Conservation (phyloP, 1,140 invertebrate species). For the Ostrea denselamellosa region DNA sequence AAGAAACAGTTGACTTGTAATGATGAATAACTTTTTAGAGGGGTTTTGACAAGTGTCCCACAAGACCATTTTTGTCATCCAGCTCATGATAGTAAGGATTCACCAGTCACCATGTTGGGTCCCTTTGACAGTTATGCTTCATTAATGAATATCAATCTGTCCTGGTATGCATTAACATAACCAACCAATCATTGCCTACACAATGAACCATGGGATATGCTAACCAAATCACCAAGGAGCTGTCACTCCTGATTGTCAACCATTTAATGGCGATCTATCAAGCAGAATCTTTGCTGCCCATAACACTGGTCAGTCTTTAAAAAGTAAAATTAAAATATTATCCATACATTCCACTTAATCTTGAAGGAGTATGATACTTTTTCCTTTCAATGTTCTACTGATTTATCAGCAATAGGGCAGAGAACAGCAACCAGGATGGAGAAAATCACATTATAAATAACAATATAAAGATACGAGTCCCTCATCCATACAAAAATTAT, state of each 20-base stretch:
- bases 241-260: constrained; percentile 5
- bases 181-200: constrained; percentile 27
- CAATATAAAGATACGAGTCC: not conserved
- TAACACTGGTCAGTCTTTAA: not conserved
- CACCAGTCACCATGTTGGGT: constrained; percentile 6
- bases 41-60: not conserved
- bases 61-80: not conserved
- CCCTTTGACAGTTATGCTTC: constrained; percentile 10
- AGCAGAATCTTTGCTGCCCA: not conserved
- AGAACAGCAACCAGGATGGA: not conserved
- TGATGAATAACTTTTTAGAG: too few relatives aligned
- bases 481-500: not conserved
- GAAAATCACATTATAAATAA: not conserved
- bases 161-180: constrained; percentile 9
- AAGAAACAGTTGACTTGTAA: too few relatives aligned
- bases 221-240: not conserved
- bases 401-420: not conserved
- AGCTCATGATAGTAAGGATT: not conserved
- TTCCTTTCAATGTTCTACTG: not conserved
- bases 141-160: constrained; percentile 34
- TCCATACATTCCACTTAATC: not conserved
- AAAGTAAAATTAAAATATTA: too few relatives aligned
- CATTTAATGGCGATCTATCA: constrained; percentile 18
- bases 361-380: not conserved
- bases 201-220: not conserved